A percentile compares a stretch with the other conserved stretches of the same genome.
These are phyloP conservation scores for Aricia agestis DNA, from an alignment of 1,140 invertebrate species.

Conservation along the genomic window DNA sequence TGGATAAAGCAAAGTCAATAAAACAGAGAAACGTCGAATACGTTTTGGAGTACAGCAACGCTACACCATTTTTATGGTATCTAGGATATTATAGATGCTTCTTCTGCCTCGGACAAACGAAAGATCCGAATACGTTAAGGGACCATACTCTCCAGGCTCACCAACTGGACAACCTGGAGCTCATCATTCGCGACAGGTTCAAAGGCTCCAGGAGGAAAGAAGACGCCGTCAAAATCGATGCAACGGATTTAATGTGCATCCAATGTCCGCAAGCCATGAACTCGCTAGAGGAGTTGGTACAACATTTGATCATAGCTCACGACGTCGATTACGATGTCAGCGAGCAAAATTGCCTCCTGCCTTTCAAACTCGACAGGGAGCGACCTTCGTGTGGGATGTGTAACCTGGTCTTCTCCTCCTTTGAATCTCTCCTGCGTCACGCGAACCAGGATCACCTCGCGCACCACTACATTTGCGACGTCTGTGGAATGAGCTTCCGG, in stretches of 20 bases:
- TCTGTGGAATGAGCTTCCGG: conserved; percentile 64
- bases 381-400: conserved; percentile 58
- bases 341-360: conserved; percentile 58
- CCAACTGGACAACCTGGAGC: conserved; percentile 53
- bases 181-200: conserved; percentile 50
- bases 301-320: conserved; percentile 65
- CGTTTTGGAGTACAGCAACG: conserved; percentile 60
- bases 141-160: conserved; percentile 52
- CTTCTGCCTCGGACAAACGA: conserved; percentile 58
- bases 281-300: conserved; percentile 53
- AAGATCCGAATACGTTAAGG: conserved; percentile 46
- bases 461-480: conserved; percentile 64
- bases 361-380: conserved; percentile 58
- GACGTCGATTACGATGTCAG: conserved; percentile 65
- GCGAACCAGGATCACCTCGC: conserved; percentile 62
- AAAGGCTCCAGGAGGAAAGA: conserved; percentile 65
- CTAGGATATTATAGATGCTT: conserved; percentile 62
- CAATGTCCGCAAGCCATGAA: conserved; percentile 43
- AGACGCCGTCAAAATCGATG: conserved; percentile 64
- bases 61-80: conserved; percentile 64
- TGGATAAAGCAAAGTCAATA: conserved; percentile 60
- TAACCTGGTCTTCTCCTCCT: conserved; percentile 62
- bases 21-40: conserved; percentile 64
- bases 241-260: conserved; percentile 53
- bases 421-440: conserved; percentile 60